Evolutionary conservation across 2,888 invertebrate genomes (phyloP).

Genomic region (Parnassius glacialis): DNA sequence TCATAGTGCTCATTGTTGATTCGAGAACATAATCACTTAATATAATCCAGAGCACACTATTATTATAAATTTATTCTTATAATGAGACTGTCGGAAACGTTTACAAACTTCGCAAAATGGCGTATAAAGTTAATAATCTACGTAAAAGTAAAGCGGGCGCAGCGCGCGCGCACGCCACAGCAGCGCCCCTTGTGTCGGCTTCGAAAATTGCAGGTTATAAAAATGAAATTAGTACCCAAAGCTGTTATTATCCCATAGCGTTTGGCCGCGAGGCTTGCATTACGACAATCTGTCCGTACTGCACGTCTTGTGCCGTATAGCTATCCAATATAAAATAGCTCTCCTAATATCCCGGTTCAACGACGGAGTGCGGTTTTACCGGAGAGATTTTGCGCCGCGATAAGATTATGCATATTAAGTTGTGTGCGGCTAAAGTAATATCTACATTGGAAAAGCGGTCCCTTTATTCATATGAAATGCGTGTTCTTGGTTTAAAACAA

Average conservation of each 20-base stretch:
- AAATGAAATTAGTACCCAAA: slow-evolving; percentile 81
- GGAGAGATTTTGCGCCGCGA: slow-evolving; percentile 75
- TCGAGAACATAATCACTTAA: slow-evolving; percentile 76
- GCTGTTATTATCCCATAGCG: slow-evolving; percentile 81
- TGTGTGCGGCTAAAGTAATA: slow-evolving; percentile 76
- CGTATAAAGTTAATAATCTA: slow-evolving; percentile 80
- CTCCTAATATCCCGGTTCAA: slow-evolving; percentile 80
- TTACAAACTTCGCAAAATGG: slow-evolving; percentile 78
- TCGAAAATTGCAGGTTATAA: slow-evolving; percentile 81
- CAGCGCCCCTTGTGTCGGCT: slow-evolving; percentile 81
- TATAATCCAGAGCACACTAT: slow-evolving; percentile 70
- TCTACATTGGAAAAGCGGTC: slow-evolving; percentile 74
- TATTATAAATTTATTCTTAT: slow-evolving; percentile 75
- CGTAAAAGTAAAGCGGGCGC: slow-evolving; percentile 70
- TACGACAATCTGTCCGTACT: slow-evolving; percentile 82
- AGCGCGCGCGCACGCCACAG: slow-evolving; percentile 75
- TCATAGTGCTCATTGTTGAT: slow-evolving; percentile 70
- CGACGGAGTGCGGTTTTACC: slow-evolving; percentile 70
- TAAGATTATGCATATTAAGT: slow-evolving; percentile 82
- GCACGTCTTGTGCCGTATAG: slow-evolving; percentile 80
- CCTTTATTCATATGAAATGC: slow-evolving; percentile 41
- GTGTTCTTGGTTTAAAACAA: slow-evolving; percentile 46
- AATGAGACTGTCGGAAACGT: slow-evolving; percentile 74
- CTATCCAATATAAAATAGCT: slow-evolving; percentile 81
- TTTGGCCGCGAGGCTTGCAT: slow-evolving; percentile 79